Evolutionary conservation across 2,113 vertebrate genomes (phyloP), one percentile per base, ranked within the genome.

Genomic region (Anas platyrhynchos): DNA sequence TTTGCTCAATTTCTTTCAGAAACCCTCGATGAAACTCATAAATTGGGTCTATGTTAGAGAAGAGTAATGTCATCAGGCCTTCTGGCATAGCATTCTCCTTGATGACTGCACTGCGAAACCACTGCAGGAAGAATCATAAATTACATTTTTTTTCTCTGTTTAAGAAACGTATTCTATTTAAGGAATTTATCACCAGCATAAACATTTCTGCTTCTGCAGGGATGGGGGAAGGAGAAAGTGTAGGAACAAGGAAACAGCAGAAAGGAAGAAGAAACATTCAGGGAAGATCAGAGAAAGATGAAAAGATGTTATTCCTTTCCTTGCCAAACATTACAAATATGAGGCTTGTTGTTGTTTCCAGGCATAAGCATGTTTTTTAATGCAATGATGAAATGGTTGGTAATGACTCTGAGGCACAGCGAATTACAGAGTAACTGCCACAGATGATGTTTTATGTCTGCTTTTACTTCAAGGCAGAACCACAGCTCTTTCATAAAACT

Each of bases 11-110:
- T 97, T 99, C 99, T 34, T 98, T 99, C 87, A 99, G 98, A 95
- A 99, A 99, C 74, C 98, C 98, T 81, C 99, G 92, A 84, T 99
- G 99, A 97, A 99, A 99, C 94, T 99, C 99, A 14, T 99, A 99
- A 91, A 99, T 98, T 16, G 99, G 99, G 94, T 99, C 99, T 6
- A 99, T 98, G 97, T 98, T 99, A 92, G 99, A 99, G 98, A 99
- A 99, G 48, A 99, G 98, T 63, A 99, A 97, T 1, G 98, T 98
- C 98, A 98, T 99, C 91, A 99, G 98, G 13, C 97, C 97, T 29
- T 99, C 98, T 0, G 99, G 98, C 98, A 99, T 99, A 74, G 98
- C 98, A 0, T 98, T 98, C 89, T 99, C 99, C 98, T 99, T 99
- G 97, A 98, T 98, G 91, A 99, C 98, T 0, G 99, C 98, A 4